Evolutionary conservation across 1,140 invertebrate genomes (phyloP).

Genomic region (Harpegnathos saltator): DNA sequence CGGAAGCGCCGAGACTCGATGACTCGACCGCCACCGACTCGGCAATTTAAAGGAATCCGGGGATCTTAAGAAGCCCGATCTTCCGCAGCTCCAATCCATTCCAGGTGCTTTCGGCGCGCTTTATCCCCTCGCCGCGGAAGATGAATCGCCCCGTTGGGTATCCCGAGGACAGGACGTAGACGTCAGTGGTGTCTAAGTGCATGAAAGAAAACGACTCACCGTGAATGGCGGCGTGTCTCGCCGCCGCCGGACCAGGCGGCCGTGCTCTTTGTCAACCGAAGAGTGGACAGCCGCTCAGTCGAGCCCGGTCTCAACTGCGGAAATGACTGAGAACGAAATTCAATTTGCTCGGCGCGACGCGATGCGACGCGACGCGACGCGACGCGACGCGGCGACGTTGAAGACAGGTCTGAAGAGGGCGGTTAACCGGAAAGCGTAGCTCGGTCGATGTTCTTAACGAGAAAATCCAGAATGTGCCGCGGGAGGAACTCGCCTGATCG

Average conservation of each 20-base stretch:
- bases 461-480: constrained; percentile 42
- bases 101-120: constrained; percentile 66
- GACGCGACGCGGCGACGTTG: constrained; percentile 27
- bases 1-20: neutral
- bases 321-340: constrained; percentile 55
- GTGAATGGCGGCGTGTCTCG: neutral
- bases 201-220: constrained; percentile 65
- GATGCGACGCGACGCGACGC: neutral
- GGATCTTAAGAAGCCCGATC: constrained; percentile 7
- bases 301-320: constrained; percentile 27
- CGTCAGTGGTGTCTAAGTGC: constrained; percentile 42
- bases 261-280: constrained; percentile 48
- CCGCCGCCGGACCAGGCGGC: neutral
- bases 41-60: neutral
- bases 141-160: constrained; percentile 78
- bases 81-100: constrained; percentile 49
- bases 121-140: constrained; percentile 79
- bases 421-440: constrained; percentile 58
- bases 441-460: constrained; percentile 56
- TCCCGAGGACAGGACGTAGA: constrained; percentile 67
- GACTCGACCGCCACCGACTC: neutral
- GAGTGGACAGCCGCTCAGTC: constrained; percentile 42
- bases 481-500: constrained; percentile 40
- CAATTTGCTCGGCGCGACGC: constrained; percentile 45
- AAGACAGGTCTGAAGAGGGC: constrained; percentile 46